These are phyloP conservation scores for human DNA, from an alignment of 2,113 vertebrate genomes.

Conservation along the genomic window GRCh38 chr15:66035501-66036000, in stretches of 20 bases:
- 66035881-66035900: accelerated
- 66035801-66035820: background rate
- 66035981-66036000: accelerated
- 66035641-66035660: background rate
- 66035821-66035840: background rate
- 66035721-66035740: background rate
- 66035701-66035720: background rate
- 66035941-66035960: background rate
- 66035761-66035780: background rate
- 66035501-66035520: background rate
- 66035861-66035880: background rate
- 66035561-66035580: no score
- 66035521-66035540: background rate
- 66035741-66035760: background rate
- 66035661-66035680: background rate
- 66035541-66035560: background rate
- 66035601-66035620: background rate
- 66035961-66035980: background rate
- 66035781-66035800: background rate
- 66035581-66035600: background rate
- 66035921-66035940: accelerated
- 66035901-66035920: background rate
- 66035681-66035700: background rate
- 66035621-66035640: background rate
- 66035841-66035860: background rate